Evolutionary conservation across 2,888 invertebrate species (phyloP).

Genomic region (Clunio marinus): DNA sequence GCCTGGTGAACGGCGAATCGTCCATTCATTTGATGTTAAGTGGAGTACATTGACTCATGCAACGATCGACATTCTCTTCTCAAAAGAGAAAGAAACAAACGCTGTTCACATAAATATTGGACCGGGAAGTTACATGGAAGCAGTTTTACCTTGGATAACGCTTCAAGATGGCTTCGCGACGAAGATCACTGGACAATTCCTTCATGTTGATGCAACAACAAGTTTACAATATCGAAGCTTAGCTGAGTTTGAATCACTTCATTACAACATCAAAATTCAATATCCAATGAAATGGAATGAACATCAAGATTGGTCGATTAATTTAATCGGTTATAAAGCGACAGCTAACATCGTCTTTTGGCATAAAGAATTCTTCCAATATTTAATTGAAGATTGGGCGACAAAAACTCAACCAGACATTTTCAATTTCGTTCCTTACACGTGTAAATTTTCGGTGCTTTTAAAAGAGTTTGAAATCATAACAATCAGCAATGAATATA

Average conservation of each 20-base stretch:
- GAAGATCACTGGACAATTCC: conserved; percentile 85
- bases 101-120: conserved; percentile 94
- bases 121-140: conserved; percentile 92
- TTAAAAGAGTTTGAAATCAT: conserved; percentile 94
- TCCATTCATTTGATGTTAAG: conserved; percentile 88
- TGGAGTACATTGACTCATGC: conserved; percentile 87
- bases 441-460: conserved; percentile 86
- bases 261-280: conserved; percentile 50
- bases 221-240: conserved; percentile 90
- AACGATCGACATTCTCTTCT: conserved; percentile 93
- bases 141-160: conserved; percentile 93
- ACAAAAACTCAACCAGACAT: conserved; percentile 90
- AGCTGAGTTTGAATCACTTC: conserved; percentile 42
- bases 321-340: conserved; percentile 90
- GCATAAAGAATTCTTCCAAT: conserved; percentile 95
- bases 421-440: conserved; percentile 92
- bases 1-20: conserved; percentile 82
- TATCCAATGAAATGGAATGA: conserved; percentile 96
- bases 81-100: conserved; percentile 90
- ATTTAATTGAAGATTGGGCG: conserved; percentile 95
- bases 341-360: conserved; percentile 88
- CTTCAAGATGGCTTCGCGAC: conserved; percentile 82
- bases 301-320: conserved; percentile 90
- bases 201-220: conserved; percentile 93
- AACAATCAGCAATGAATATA: conserved; percentile 90